Evolutionary conservation across 2,888 invertebrate genomes (phyloP).

Genomic region (Sclerodermus sp.): DNA sequence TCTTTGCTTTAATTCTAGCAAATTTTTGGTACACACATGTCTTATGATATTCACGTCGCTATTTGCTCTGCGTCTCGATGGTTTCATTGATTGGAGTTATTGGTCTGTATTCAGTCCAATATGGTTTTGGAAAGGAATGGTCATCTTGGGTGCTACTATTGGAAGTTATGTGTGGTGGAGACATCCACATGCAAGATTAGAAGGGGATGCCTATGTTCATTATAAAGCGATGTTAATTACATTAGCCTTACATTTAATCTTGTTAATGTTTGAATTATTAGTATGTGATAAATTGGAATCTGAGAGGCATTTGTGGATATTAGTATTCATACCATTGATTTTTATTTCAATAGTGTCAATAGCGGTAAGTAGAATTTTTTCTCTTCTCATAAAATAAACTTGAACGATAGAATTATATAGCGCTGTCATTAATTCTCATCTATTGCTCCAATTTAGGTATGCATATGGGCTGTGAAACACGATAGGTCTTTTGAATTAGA

Average conservation of each 20-base stretch:
- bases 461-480: conserved; percentile 98
- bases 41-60: conserved; percentile 88
- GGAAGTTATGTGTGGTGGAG: conserved; percentile 96
- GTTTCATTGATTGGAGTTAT: conserved; percentile 87
- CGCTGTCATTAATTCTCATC: conserved; percentile 2
- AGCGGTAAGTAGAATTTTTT: conserved; percentile 78
- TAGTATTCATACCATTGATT: conserved; percentile 93
- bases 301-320: conserved; percentile 81
- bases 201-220: conserved; percentile 95
- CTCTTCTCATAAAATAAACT: too few relatives aligned
- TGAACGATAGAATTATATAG: too few relatives aligned
- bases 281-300: conserved; percentile 95
- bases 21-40: conserved; percentile 94
- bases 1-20: conserved; percentile 70
- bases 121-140: conserved; percentile 96
- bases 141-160: conserved; percentile 84
- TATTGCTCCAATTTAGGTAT: conserved; percentile 41
- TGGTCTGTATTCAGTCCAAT: conserved; percentile 96
- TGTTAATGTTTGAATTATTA: conserved; percentile 94
- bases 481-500: conserved; percentile 97
- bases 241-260: conserved; percentile 87
- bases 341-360: conserved; percentile 96
- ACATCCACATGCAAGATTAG: conserved; percentile 93
- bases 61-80: conserved; percentile 88
- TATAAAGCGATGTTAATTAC: conserved; percentile 98